A percentile compares a stretch with the other conserved stretches of the same genome.
Evolutionary conservation across 2,113 vertebrate genomes (phyloP).

Genomic region (Pangasianodon hypophthalmus): DNA sequence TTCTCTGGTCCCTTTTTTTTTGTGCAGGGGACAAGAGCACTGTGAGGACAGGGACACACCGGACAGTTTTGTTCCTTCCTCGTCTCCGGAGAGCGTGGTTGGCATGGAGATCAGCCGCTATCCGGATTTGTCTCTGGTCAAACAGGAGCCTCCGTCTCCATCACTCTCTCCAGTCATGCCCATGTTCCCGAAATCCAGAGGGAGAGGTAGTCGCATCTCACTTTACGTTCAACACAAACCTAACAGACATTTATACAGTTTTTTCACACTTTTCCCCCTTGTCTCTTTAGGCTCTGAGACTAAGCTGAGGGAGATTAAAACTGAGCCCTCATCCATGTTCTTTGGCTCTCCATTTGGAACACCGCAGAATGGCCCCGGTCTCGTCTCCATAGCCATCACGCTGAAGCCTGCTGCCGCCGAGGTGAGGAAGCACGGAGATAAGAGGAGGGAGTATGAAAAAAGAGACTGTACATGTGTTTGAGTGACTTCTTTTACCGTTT

Average conservation of each 20-base stretch:
- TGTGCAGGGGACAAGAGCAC: slow-evolving; percentile 81
- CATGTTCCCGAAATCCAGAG: slow-evolving; percentile 83
- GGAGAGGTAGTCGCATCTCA: slow-evolving; percentile 80
- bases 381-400: slow-evolving; percentile 95
- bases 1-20: not conserved
- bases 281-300: slow-evolving; percentile 77
- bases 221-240: not conserved
- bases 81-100: slow-evolving; percentile 91
- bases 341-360: slow-evolving; percentile 79
- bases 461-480: not conserved
- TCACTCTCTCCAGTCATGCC: slow-evolving; percentile 90
- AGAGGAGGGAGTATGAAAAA: not conserved
- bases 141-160: slow-evolving; percentile 88
- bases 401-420: slow-evolving; percentile 90
- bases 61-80: slow-evolving; percentile 90
- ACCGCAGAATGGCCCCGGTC: slow-evolving; percentile 82
- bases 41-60: slow-evolving; percentile 82
- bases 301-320: slow-evolving; percentile 85
- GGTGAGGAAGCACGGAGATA: slow-evolving; percentile 70
- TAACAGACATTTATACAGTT: not conserved
- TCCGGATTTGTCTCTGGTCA: slow-evolving; percentile 88
- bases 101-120: slow-evolving; percentile 89
- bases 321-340: slow-evolving; percentile 77
- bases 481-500: slow-evolving; percentile 10
- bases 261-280: not conserved